Conservation (phyloP, 1,140 invertebrate genomes). For the Cheumatopsyche charites region DNA sequence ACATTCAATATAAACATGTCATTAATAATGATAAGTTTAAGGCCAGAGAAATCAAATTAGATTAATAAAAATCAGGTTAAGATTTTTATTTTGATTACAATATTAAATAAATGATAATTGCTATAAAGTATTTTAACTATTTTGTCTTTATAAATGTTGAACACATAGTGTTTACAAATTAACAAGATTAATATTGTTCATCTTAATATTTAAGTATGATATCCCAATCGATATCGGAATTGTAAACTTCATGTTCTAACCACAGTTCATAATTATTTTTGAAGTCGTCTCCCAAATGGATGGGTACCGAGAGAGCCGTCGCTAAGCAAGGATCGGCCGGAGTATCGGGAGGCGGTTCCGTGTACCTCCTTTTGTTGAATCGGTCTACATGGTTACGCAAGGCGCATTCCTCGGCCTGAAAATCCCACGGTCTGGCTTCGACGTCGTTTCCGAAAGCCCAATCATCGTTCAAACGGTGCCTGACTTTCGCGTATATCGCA, state of each 20-base stretch:
- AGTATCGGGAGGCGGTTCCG: conserved; percentile 50
- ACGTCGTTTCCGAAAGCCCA: conserved; percentile 99
- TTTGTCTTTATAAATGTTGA: conserved; percentile 5
- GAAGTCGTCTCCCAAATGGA: conserved; percentile 89
- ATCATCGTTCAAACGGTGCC: conserved; percentile 95
- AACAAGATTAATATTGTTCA: background rate
- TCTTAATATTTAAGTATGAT: conserved; percentile 51
- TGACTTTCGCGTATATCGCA: conserved; percentile 97
- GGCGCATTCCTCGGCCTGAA: conserved; percentile 97
- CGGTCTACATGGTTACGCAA: conserved; percentile 91
- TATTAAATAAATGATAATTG: too few species aligned
- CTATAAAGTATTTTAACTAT: background rate
- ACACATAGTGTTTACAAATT: conserved; percentile 27
- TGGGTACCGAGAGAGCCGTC: conserved; percentile 47
- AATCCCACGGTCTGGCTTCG: conserved; percentile 97
- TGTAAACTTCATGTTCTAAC: conserved; percentile 96
- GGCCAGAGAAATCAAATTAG: too few species aligned
- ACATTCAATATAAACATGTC: too few species aligned
- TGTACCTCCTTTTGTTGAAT: conserved; percentile 93
- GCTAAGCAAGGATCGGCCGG: conserved; percentile 40
- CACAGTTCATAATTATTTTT: conserved; percentile 96
- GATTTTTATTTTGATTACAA: too few species aligned
- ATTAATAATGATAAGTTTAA: too few species aligned
- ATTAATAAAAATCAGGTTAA: too few species aligned
- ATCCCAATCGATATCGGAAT: conserved; percentile 81